phyloP scores from a whole-genome alignment of 2,797 vertebrate genomes.

The Falco cherrug region DNA sequence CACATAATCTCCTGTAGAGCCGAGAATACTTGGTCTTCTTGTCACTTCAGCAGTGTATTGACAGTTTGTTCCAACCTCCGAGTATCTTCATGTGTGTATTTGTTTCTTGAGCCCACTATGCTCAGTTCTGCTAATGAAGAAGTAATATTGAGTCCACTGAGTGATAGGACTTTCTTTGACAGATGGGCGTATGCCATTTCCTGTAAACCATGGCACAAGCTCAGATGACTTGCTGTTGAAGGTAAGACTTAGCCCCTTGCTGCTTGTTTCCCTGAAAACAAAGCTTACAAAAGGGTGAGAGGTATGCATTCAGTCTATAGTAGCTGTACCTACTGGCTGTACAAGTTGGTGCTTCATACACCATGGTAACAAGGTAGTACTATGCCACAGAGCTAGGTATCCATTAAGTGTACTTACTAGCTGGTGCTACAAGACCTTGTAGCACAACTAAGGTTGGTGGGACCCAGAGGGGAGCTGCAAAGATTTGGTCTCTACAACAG shows the following conservation, averaged over 20 bases:
- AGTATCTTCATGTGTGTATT: neutral
- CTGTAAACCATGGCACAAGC: slow-evolving; percentile 88
- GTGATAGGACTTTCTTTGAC: neutral
- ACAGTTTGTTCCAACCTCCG: neutral
- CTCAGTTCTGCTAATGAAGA: neutral
- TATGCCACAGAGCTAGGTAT: neutral
- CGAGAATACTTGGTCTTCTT: neutral
- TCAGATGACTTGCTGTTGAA: slow-evolving; percentile 83
- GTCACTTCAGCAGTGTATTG: neutral
- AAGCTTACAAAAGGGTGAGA: neutral
- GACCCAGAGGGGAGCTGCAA: neutral
- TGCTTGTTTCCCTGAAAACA: neutral
- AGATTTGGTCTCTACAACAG: neutral
- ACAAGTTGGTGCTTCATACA: neutral
- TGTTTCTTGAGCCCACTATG: neutral
- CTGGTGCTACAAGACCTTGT: neutral
- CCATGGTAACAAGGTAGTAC: neutral
- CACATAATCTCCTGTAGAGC: neutral
- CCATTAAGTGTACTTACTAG: neutral
- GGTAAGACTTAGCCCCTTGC: slow-evolving; percentile 72
- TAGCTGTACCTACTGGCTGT: neutral
- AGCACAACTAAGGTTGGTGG: neutral
- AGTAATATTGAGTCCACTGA: neutral
- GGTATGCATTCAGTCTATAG: neutral
- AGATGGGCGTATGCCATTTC: slow-evolving; percentile 92